phyloP scores from a whole-genome alignment of 2,113 vertebrate genomes.

The Pantherophis guttatus region DNA sequence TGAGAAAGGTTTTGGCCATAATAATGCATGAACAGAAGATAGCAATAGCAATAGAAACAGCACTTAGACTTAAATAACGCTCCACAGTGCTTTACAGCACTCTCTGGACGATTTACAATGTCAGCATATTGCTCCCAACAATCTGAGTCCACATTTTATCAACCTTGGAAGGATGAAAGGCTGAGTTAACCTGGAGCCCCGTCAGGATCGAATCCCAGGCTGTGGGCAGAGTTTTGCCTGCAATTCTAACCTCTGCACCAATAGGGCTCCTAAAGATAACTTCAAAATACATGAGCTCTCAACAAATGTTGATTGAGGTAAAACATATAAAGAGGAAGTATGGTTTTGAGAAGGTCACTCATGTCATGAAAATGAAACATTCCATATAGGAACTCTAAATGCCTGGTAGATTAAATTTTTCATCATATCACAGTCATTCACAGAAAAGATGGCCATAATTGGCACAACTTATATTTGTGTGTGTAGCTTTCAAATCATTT shows the following conservation, averaged over 20 bases:
- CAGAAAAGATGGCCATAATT: background rate
- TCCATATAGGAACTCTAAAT: background rate
- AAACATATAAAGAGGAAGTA: background rate
- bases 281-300: background rate
- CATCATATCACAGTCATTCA: background rate
- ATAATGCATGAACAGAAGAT: background rate
- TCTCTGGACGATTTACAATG: too few species aligned
- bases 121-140: too few species aligned
- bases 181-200: too few species aligned
- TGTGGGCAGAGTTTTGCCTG: too few species aligned
- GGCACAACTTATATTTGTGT: background rate
- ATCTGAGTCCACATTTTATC: too few species aligned
- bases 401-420: background rate
- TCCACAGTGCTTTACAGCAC: too few species aligned
- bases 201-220: too few species aligned
- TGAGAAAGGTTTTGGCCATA: background rate
- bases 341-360: background rate
- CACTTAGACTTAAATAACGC: too few species aligned
- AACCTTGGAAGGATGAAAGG: too few species aligned
- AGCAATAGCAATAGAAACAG: too few species aligned
- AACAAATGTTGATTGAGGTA: background rate
- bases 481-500: background rate
- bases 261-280: background rate
- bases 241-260: background rate
- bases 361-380: background rate